phyloP scores from a whole-genome alignment of 2,888 invertebrate species.

The Prenolepis imparis region DNA sequence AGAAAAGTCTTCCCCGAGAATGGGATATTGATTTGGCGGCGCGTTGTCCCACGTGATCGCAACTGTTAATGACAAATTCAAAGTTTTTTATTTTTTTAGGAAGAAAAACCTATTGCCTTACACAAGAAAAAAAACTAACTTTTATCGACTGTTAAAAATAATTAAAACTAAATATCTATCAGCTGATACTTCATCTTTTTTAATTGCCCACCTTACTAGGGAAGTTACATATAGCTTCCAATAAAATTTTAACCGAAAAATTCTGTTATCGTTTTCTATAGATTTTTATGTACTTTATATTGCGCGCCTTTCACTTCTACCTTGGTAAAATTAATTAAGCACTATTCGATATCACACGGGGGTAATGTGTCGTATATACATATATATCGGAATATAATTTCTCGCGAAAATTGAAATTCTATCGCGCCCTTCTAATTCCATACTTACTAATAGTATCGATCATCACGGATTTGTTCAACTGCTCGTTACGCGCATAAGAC shows the following conservation, averaged over 20 bases:
- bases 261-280: background rate
- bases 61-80: slow-evolving; percentile 87
- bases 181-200: background rate
- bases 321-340: slow-evolving; percentile 16
- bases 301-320: background rate
- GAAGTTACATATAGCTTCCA: background rate
- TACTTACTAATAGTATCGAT: slow-evolving; percentile 92
- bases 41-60: slow-evolving; percentile 96
- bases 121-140: background rate
- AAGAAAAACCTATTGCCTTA: background rate
- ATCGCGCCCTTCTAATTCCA: background rate
- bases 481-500: slow-evolving; percentile 91
- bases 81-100: background rate
- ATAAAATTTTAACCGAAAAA: slow-evolving; percentile 16
- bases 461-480: slow-evolving; percentile 89
- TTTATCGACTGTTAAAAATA: background rate
- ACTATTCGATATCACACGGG: background rate
- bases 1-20: slow-evolving; percentile 91
- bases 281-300: background rate
- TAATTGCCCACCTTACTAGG: background rate
- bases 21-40: slow-evolving; percentile 93
- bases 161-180: background rate
- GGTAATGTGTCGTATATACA: background rate
- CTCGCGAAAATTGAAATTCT: background rate
- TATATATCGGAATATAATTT: slow-evolving; percentile 5